Base-by-base conservation (phyloP, 30 jellyfish, hydroid and myxozoan species). In the Catostylus mosaicus region DNA sequence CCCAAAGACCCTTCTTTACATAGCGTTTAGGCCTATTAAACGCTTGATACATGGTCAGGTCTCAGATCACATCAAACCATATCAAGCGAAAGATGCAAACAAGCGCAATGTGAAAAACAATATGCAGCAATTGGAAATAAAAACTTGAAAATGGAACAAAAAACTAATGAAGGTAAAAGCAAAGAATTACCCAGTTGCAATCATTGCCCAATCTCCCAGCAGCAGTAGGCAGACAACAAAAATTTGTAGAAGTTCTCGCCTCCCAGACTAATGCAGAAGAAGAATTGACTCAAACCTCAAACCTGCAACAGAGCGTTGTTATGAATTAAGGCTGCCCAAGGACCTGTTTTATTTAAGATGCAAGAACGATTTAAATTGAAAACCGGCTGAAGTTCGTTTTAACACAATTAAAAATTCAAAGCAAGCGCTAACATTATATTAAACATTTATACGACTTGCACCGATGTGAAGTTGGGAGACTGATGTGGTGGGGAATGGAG, bases 371-470 rank as follows among this genome's bases (percentile, higher is more conserved):
- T 69, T 46, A 80, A 80, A 63, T 33, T 68, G 90, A 54, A 30
- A 57, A 80, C 90, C 90, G 10, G 90, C 68, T 43, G 31, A 32
- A 26, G 33, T 22, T 32, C 22, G 29, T 56, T 29, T 22, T 6
- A 30, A 18, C 73, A 37, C 76, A 48, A 80, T 80, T 29, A 79
- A 20, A 22, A 29, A 23, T 29, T 56, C 65, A 50, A 80, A 38
- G 83, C 84, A 80, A 80, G 57, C 90, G 80, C 52, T 67, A 80
- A 80, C 90, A 80, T 0, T 59, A 7, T 65, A 80, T 80, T 64
- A 80, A 80, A 80, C 90, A 80, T 79, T 79, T 22, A 77, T 77
- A 59, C 71, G 71, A 3, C 38, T 27, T 59, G 5, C 18, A 6
- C 38, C 4, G 16, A 27, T 16, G 10, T 59, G 71, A 12, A 27